A percentile compares a stretch with the other conserved stretches of the same genome.
Evolutionary conservation across 1,140 invertebrate genomes (phyloP).

Genomic region (Bombus consobrinus): DNA sequence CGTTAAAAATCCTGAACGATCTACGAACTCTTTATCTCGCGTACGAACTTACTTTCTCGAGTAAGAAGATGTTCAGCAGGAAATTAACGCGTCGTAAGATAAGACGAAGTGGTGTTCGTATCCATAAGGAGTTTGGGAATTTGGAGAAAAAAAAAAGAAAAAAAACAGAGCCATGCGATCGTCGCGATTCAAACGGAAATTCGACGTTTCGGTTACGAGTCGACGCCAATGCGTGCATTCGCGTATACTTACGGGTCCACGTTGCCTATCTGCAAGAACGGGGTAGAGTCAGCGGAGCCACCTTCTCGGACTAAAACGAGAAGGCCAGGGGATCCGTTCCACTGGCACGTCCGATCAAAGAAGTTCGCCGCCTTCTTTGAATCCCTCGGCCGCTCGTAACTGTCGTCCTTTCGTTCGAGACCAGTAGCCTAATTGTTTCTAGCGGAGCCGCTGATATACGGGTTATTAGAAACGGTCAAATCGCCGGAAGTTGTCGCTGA

Average conservation of each 20-base stretch:
- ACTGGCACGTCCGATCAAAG: constrained; percentile 67
- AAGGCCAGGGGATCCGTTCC: constrained; percentile 46
- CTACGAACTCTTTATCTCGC: neutral
- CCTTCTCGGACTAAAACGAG: constrained; percentile 58
- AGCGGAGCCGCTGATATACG: constrained; percentile 10
- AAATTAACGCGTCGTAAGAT: neutral
- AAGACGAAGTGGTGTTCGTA: neutral
- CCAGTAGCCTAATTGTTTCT: constrained; percentile 58
- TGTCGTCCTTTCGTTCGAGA: constrained; percentile 44
- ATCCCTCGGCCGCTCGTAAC: constrained; percentile 55
- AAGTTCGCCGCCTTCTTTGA: constrained; percentile 56
- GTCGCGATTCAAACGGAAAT: too few relatives aligned
- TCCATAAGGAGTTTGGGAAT: fast-evolving
- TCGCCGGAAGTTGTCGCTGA: constrained; percentile 28
- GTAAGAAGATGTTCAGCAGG: neutral
- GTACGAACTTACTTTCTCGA: neutral
- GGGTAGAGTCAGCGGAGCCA: constrained; percentile 54
- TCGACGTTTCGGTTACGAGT: too few relatives aligned
- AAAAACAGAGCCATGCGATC: too few relatives aligned
- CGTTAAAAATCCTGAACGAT: neutral
- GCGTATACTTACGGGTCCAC: constrained; percentile 2
- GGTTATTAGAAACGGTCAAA: constrained; percentile 27
- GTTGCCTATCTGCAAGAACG: constrained; percentile 44
- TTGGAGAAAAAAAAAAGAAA: too few relatives aligned
- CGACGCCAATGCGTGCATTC: constrained; percentile 35